Base-by-base conservation (phyloP, 1,140 invertebrate genomes). In the Lepeophtheirus salmonis region DNA sequence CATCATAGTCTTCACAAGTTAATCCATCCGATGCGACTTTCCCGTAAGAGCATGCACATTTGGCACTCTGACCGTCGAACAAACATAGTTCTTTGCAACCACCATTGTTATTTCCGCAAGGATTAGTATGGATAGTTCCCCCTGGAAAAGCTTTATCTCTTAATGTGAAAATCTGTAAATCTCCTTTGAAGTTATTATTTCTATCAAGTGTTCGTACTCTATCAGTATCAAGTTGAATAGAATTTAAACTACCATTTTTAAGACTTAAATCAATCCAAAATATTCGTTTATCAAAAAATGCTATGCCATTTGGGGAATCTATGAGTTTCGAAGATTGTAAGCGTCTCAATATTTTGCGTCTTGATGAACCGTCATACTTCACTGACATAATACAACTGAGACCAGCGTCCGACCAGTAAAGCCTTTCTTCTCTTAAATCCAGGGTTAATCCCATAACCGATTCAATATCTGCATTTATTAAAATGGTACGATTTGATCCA, bases 61-160 rank as follows among this genome's bases (percentile, higher is more conserved):
- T 72, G 24, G 78, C 74, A 50, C 73, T 71, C n/a, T 65, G 58
- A 2, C 84, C 84, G 66, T 80, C 79, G 69, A 76, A 88, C 12
- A 90, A 73, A 69, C 88, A 91, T 18, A 91, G 72, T 64, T 85
- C 80, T 57, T 74, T 73, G 73, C 88, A 91, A 2, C 79, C 82
- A 4, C 84, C 86, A 72, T 87, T 86, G 66, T 79, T 75, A 17
- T 68, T 67, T 25, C 70, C 74, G 72, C 87, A 90, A 0, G 77
- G 73, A 71, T 85, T 84, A 10, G 64, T 73, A 14, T 79, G 30
- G 6, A 41, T 41, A n/a, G 30, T 41, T 41, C 30, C 30, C 6
- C 30, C 30, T 10, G 30, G 30, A n/a, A 10, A 41, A 41, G 30
- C 30, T 41, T 41, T 41, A n/a, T 41, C 30, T 10, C 30, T 6